Evolutionary conservation across 2,797 vertebrate species (phyloP), one percentile per base, ranked within the genome.

Genomic region (Anguilla marmorata): DNA sequence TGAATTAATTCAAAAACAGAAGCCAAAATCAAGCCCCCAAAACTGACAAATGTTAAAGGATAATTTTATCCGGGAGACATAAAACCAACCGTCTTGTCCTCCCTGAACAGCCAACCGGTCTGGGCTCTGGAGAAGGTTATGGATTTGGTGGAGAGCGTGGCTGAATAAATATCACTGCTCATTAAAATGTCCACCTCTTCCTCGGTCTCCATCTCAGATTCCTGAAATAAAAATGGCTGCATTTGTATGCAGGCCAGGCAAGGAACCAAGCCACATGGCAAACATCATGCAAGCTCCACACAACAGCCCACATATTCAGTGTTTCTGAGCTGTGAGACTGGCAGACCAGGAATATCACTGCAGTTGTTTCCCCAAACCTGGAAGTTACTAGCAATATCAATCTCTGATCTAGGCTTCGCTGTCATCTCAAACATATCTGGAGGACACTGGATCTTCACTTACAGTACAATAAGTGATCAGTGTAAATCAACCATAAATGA

Each of bases 161-260:
- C 99, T 0, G 99, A 99, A 94, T 99, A 99, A 92, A 99, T 98
- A 86, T 99, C 99, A 0, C 99, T 99, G 95, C 99, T 99, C 99
- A 99, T 99, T 93, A 99, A 94, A 94, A 99, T 99, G 94, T 99
- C 99, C 91, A 99, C 99, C 89, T 99, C 99, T 89, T 99, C 99
- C 93, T 99, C 99, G 0, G 99, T 99, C 96, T 99, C 99, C 97
- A 98, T 97, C 94, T 99, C 99, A 0, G 98, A 99, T 93, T 99
- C 99, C 99, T 99, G 92, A 72, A 91, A 85, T 19, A 85, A 50
- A 89, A 88, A 58, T 52, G 84, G 66, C 58, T 33, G 33, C 24
- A 50, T 87, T 63, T 74, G 88, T 52, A 79, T 87, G 41, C 76
- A 80, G 48, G 33, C 30, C 76, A 80, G 48, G 33, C 30, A 41